A percentile compares a stretch with the other conserved stretches of the same genome.
Conservation (phyloP, 2,797 vertebrate species). For the Cossypha caffra region DNA sequence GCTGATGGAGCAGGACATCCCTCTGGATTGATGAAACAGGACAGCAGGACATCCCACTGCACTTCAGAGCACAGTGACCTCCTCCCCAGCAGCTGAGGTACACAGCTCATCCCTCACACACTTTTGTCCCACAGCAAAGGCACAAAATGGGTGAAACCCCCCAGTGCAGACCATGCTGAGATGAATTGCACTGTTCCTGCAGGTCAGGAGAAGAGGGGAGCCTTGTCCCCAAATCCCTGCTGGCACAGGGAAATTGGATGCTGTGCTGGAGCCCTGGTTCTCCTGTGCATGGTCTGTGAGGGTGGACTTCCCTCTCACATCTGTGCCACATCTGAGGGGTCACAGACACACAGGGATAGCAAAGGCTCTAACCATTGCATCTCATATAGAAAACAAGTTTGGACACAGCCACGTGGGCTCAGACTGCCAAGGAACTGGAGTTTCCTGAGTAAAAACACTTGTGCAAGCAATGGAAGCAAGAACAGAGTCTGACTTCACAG, state of each 20-base stretch:
- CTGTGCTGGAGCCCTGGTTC: background rate
- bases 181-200: background rate
- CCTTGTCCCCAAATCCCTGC: background rate
- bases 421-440: background rate
- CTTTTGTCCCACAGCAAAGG: background rate
- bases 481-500: background rate
- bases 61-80: fast-evolving
- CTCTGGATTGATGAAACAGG: too few species aligned
- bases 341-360: background rate
- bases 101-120: background rate
- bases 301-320: background rate
- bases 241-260: background rate
- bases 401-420: background rate
- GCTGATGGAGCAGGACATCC: background rate
- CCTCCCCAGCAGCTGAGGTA: background rate
- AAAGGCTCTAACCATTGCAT: background rate
- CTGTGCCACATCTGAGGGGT: background rate
- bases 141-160: background rate
- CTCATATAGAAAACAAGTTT: background rate
- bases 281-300: background rate
- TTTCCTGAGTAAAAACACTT: conserved; percentile 4
- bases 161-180: background rate
- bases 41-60: too few species aligned
- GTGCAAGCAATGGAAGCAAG: conserved; percentile 16
- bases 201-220: background rate